Conservation (phyloP, 1,140 invertebrate genomes). For the Drosophila santomea region DNA sequence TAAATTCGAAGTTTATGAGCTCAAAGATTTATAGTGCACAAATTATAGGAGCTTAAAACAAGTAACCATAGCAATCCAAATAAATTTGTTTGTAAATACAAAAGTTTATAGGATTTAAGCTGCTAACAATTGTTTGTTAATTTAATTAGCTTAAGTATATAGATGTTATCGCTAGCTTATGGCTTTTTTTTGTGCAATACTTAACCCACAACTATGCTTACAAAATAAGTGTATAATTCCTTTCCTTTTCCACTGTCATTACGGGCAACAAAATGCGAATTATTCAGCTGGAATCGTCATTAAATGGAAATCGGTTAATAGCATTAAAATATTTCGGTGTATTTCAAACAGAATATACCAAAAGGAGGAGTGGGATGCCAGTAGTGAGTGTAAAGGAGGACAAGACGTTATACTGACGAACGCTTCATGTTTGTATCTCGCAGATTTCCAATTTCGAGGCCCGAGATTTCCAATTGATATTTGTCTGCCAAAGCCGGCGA, state of each 20-base stretch:
- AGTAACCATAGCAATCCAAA: background rate
- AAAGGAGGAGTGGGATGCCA: constrained; percentile 9
- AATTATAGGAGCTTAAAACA: background rate
- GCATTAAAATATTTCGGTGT: constrained; percentile 73
- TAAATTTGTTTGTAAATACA: background rate
- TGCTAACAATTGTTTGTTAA: background rate
- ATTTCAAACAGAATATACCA: constrained; percentile 40
- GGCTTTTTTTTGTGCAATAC: constrained; percentile 5
- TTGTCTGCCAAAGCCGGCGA: constrained; percentile 70
- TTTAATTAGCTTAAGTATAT: background rate
- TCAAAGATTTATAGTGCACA: constrained; percentile 2
- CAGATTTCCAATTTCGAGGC: constrained; percentile 72
- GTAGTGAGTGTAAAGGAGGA: constrained; percentile 17
- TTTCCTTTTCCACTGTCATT: constrained; percentile 39
- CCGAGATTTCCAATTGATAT: constrained; percentile 75
- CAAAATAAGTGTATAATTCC: constrained; percentile 21
- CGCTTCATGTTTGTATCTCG: constrained; percentile 63
- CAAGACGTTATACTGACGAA: constrained; percentile 56
- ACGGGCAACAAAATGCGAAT: constrained; percentile 29
- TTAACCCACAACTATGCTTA: constrained; percentile 17
- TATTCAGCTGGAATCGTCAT: constrained; percentile 47
- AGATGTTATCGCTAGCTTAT: background rate
- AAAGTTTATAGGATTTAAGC: background rate
- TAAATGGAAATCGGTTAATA: constrained; percentile 70
- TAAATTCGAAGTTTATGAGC: background rate